Percentiles rank a stretch among this genome's conserved stretches.
These are phyloP conservation scores for Chelon auratus DNA, from an alignment of 2,797 vertebrate genomes.

Conservation along the genomic window DNA sequence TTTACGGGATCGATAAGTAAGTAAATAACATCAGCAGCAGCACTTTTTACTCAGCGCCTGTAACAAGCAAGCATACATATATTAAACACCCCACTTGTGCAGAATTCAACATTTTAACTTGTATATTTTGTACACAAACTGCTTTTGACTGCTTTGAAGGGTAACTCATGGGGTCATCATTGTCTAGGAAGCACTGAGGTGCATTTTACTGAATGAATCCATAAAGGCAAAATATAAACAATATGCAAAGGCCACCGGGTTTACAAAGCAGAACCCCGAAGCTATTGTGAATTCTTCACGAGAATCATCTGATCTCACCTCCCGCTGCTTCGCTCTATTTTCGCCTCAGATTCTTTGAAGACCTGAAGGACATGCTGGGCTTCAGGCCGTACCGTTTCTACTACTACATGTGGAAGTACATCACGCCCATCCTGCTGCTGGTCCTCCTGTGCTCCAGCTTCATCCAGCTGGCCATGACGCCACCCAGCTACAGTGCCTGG, in stretches of 20 bases:
- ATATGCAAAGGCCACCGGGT: constrained; percentile 10
- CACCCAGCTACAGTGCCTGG: constrained; percentile 96
- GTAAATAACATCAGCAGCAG: constrained; percentile 44
- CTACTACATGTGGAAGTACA: constrained; percentile 98
- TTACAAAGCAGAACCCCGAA: constrained; percentile 4
- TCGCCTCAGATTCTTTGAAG: constrained; percentile 91
- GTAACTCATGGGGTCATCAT: neutral
- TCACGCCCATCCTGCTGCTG: constrained; percentile 91
- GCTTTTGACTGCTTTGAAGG: neutral
- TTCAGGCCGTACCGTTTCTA: constrained; percentile 93
- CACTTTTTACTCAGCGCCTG: neutral
- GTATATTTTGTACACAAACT: neutral
- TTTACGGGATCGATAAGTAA: constrained; percentile 97
- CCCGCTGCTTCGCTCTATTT: constrained; percentile 19
- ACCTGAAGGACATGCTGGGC: constrained; percentile 97
- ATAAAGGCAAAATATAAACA: constrained; percentile 2
- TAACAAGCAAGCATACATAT: too few species aligned
- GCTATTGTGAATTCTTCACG: constrained; percentile 21
- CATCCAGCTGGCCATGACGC: constrained; percentile 91
- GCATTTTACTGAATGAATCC: neutral
- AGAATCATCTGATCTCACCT: constrained; percentile 37
- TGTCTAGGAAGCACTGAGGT: neutral
- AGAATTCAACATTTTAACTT: neutral
- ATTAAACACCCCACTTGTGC: neutral
- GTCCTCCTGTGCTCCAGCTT: constrained; percentile 89